Evolutionary conservation across 2,113 vertebrate species (phyloP), one percentile per base, ranked within the genome.

Genomic region (Neofelis nebulosa): DNA sequence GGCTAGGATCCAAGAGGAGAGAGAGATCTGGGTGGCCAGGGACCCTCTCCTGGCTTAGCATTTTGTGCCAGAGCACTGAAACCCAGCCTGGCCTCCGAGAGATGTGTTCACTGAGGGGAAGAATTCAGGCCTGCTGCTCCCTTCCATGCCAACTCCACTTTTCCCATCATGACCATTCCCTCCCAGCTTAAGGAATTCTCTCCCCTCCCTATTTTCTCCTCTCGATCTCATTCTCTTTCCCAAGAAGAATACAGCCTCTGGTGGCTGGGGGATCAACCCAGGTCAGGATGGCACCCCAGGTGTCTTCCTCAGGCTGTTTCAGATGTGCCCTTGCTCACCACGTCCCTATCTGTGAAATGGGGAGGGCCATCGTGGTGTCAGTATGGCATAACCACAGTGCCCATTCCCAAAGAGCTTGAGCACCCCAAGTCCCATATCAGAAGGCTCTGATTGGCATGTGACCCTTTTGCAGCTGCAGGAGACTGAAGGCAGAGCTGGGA

Each of bases 61-160:
- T 92, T 93, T 55, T 65, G 14, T 96, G 82, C 73, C 63, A 73
- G 96, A 65, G 87, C 68, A 78, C 68, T 94, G 27, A 10, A 36
- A 41, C 90, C 79, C 31, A 29, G 55, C 33, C 74, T 95, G 74
- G 68, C 68, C 92, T 97, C 0, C 0, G 52, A 97, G 48, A 95
- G 27, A 50, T 88, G 50, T 95, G 78, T 86, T 88, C 69, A 87
- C 48, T 57, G 50, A 97, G 80, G 74, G 31, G 69, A 92, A 87
- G 48, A 97, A 87, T 96, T 94, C 74, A 83, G 52, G 52, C 69
- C 96, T 98, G 79, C 74, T 74, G 36, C 31, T 96, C 69, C 69
- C 74, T 96, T 96, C 31, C 27, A 68, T 96, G 92, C 74, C 97
- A 97, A 23, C 69, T 88, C 73, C 29, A 92, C 78, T 97, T 96